Conservation (phyloP, 2,888 invertebrate genomes). For the Melikaiella ostensackeni region DNA sequence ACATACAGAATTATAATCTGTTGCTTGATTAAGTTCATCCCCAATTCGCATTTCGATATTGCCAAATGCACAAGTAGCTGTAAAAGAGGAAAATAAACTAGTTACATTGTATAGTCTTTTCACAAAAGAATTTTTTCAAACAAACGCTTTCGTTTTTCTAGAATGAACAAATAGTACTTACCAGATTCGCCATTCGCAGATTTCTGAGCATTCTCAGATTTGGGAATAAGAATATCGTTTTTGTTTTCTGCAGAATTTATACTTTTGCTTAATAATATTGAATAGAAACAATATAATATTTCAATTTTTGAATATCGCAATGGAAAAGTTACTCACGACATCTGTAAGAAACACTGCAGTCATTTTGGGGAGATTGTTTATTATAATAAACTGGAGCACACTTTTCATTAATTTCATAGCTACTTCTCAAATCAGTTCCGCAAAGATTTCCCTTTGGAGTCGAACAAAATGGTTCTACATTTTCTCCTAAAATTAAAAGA, state of each 20-base stretch:
- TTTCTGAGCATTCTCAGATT: too few relatives aligned
- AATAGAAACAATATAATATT: too few relatives aligned
- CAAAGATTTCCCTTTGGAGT: not conserved
- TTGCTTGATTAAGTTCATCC: constrained; percentile 61
- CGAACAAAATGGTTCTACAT: not conserved
- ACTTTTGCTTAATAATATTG: too few relatives aligned
- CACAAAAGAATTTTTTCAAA: too few relatives aligned
- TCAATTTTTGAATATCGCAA: not conserved
- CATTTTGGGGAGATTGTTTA: constrained; percentile 1
- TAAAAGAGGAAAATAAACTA: not conserved
- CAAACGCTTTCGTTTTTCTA: too few relatives aligned
- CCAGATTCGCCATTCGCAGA: too few relatives aligned
- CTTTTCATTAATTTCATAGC: not conserved
- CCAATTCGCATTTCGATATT: constrained; percentile 60
- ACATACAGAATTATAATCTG: constrained; percentile 59
- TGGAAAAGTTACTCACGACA: not conserved
- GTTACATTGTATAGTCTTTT: too few relatives aligned
- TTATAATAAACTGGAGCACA: constrained; percentile 8
- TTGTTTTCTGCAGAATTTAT: too few relatives aligned
- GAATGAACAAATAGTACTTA: too few relatives aligned
- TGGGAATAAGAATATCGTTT: too few relatives aligned
- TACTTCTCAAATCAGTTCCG: not conserved
- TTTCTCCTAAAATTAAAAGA: not conserved
- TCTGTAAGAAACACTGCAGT: constrained; percentile 14
- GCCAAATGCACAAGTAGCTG: constrained; percentile 60